These are phyloP conservation scores for Cricetomys ansorgei DNA, from an alignment of 2,113 vertebrate genomes.

Conservation along the genomic window DNA sequence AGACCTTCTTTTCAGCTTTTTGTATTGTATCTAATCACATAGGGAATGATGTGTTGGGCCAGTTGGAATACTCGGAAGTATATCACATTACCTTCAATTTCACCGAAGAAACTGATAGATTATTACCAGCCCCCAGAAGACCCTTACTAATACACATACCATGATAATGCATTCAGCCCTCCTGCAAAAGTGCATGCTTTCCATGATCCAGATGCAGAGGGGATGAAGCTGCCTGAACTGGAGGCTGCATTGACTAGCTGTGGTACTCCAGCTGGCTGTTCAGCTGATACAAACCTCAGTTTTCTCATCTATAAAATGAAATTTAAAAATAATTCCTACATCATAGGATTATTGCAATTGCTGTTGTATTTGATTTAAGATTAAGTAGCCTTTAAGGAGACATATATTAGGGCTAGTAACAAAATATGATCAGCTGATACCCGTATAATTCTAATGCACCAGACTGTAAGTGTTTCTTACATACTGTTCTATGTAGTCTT, in stretches of 20 bases:
- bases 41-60: conserved; percentile 4
- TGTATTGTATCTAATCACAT: neutral
- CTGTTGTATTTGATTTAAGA: neutral
- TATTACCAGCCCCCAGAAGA: neutral
- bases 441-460: neutral
- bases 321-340: neutral
- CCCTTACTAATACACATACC: neutral
- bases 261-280: neutral
- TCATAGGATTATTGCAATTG: neutral
- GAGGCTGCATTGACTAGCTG: neutral
- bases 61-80: neutral
- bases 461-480: neutral
- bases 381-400: conserved; percentile 42
- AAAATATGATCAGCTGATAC: neutral
- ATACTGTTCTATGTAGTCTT: neutral
- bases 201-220: too few relatives aligned
- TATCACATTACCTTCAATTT: neutral
- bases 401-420: neutral
- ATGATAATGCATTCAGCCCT: neutral
- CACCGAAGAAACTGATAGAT: neutral
- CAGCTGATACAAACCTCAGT: neutral
- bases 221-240: neutral
- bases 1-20: neutral
- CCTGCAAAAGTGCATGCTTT: neutral
- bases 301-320: neutral